Evolutionary conservation across 2,888 invertebrate species (phyloP), one percentile per base, ranked within the genome.

Genomic region (Colletes collaris): DNA sequence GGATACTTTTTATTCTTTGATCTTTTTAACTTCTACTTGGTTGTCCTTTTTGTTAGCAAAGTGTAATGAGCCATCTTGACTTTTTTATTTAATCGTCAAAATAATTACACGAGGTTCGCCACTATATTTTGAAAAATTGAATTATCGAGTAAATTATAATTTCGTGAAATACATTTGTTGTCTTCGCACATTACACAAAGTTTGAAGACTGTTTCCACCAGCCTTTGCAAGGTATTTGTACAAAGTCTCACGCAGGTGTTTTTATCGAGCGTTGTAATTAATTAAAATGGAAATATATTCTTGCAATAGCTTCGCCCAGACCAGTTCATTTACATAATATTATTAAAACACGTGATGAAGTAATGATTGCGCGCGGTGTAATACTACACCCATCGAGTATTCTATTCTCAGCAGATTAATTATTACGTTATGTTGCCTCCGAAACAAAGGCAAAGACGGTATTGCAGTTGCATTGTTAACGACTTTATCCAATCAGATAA

Each of bases 401-500:
- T 44, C 62, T 27, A 40, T 67, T 71, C 63, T 58, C 52, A 52
- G 37, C 7, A 19, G 53, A 66, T 66, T 58, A 60, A 69, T 76
- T 59, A 11, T 67, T 40, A 59, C 49, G 50, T 65, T 55, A 37
- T 59, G 64, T 66, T 63, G 49, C 8, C 46, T 37, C 44, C 50
- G 70, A 71, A 76, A 76, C 58, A 53, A 55, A 56, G 55, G 35
- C 44, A 40, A 65, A 59, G 27, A 40, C 64, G 65, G 60, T 40
- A 56, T 58, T 68, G 64, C 81, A 81, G 80, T 64, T 76, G 81
- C 62, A 52, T 65, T 35, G 52, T 58, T 60, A 35, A 66, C 58
- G 40, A 11, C 52, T 63, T 27, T 16, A 53, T 66, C 60, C 52
- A 58, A 76, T 73, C 76, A 76, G 81, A 81, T 80, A 80, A 76